Evolutionary conservation across 2,113 vertebrate species (phyloP), one percentile per base, ranked within the genome.

Genomic region (Lipophrys pholis): DNA sequence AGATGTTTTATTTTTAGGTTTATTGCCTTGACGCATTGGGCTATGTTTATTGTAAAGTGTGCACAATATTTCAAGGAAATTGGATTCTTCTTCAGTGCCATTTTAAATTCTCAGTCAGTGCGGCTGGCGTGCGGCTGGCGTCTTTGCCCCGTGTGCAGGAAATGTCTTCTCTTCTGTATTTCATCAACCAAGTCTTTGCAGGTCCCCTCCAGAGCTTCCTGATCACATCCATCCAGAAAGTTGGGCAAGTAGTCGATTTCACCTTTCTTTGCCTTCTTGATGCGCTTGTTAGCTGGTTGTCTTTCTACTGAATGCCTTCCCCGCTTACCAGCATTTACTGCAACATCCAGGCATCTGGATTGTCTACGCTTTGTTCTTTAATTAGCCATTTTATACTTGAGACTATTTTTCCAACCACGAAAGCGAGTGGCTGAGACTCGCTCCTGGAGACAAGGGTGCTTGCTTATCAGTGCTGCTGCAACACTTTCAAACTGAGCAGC

Each of bases 201-300:
- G 35, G 50, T 41, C 0, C 6, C 55, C 12, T 69, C 55, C 5
- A 51, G 43, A 30, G 11, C 35, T 40, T 9, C 36, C 11, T n/a
- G 15, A 38, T 72, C 12, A 16, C 53, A 45, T 9, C 69, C 58
- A 4, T 72, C 69, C 1, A 41, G 58, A 52, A 60, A 62, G 40
- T 72, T 49, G 8, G 50, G 69, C 14, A 61, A 51, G 30, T 35
- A 71, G 39, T 72, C 53, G 1, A 45, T 5, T 53, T 62, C 58
- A 5, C 50, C 57, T 62, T 72, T 72, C n/a, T 49, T 45, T 38
- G 58, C 45, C 49, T 61, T 61, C 36, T 61, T 71, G 5, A 71
- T 60, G 6, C 6, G 3, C 16, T 61, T 71, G 57, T 71, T 61
- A 6, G 40, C 45, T 35, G 69, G 69, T 39, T 17, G 1, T 49